Percentiles rank a stretch among this genome's conserved stretches.
These are phyloP conservation scores for Bombycilla garrulus DNA, from an alignment of 2,113 vertebrate species.

Conservation along the genomic window DNA sequence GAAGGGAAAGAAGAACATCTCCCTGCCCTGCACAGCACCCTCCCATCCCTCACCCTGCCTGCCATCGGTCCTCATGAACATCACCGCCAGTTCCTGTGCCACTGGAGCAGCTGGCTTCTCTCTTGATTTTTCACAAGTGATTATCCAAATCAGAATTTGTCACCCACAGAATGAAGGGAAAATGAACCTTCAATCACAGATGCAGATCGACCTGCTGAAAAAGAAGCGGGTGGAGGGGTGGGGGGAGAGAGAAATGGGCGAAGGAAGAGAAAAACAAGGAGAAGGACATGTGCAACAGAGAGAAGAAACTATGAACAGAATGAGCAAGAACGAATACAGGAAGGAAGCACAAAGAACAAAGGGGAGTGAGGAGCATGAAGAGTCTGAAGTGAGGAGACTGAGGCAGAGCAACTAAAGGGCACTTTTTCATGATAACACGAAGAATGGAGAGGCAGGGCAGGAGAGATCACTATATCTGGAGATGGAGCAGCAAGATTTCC, in stretches of 20 bases:
- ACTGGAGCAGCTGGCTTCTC: conserved; percentile 52
- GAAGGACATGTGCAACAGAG: background rate
- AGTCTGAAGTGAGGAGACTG: background rate
- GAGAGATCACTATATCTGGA: background rate
- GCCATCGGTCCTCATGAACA: background rate
- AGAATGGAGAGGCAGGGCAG: background rate
- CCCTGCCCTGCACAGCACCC: background rate
- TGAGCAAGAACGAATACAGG: background rate
- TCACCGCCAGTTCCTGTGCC: conserved; percentile 13
- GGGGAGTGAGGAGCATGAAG: background rate
- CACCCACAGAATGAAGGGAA: conserved; percentile 66
- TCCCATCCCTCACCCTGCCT: background rate
- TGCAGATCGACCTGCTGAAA: conserved; percentile 23
- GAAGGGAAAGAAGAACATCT: background rate
- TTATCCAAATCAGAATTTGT: conserved; percentile 65
- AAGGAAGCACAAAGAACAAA: background rate
- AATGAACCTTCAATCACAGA: conserved; percentile 66
- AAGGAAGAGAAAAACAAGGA: background rate
- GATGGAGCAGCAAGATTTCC: background rate
- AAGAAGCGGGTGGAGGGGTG: background rate
- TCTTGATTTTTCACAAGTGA: conserved; percentile 74
- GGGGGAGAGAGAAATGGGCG: background rate
- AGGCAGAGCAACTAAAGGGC: background rate
- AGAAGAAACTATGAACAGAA: background rate
- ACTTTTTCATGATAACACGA: background rate